Evolutionary conservation across 2,797 vertebrate species (phyloP).

Genomic region (Myiothlypis coronata): DNA sequence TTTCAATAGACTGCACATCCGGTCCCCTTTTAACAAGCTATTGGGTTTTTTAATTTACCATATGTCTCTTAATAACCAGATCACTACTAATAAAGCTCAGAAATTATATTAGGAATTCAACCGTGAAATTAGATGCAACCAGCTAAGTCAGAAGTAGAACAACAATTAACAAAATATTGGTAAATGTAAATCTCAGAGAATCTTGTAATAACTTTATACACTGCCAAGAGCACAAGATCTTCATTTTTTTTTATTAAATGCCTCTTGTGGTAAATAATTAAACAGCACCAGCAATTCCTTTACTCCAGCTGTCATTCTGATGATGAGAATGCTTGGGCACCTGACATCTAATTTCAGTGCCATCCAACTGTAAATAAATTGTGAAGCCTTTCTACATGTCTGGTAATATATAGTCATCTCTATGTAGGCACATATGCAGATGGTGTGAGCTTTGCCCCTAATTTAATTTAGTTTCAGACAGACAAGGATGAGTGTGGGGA

Average conservation of each 20-base stretch:
- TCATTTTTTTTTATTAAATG: not conserved
- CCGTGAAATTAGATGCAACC: not conserved
- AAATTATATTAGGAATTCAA: conserved; percentile 43
- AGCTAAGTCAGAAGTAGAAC: not conserved
- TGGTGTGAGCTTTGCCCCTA: not conserved
- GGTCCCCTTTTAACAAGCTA: not conserved
- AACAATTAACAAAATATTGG: not conserved
- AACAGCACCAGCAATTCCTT: not conserved
- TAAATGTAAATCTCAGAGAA: not conserved
- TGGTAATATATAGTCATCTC: not conserved
- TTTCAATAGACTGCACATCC: not conserved
- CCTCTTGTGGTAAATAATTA: not conserved
- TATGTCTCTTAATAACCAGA: conserved; percentile 16
- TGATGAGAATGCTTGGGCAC: not conserved
- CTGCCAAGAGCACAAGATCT: not conserved
- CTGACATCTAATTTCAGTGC: not conserved
- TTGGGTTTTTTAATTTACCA: not conserved
- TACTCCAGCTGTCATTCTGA: not conserved
- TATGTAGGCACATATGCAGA: not conserved
- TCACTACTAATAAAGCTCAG: not conserved
- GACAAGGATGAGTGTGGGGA: not conserved
- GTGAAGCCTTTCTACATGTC: not conserved
- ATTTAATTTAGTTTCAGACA: not conserved
- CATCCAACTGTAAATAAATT: not conserved
- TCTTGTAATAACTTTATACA: not conserved